Base-by-base conservation (phyloP, 2,888 invertebrate genomes). In the Tridacna crocea region DNA sequence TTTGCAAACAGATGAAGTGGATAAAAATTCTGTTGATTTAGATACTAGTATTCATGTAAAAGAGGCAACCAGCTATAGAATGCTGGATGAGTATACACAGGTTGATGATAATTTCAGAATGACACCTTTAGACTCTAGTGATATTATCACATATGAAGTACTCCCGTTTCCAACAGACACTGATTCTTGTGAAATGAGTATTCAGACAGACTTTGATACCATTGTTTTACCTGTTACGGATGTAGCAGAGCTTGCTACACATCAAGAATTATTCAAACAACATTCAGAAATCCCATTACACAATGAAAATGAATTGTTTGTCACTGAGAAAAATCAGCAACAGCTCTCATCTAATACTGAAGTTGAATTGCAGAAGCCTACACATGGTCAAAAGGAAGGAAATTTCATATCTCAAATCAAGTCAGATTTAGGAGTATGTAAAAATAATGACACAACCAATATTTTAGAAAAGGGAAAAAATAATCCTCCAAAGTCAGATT, bases 1-100 rank as follows among this genome's bases (percentile, higher is more conserved):
- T 60, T 77, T 85, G 12, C 89, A 91, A 72, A 90, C 90, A 27
- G 88, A 90, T 68, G 75, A 79, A 15, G 8, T 13, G 19, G 61
- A 17, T 19, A 55, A 72, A 48, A 19, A 3, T 46, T 6, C 6
- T 15, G 27, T 12, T 36, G 12, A 70, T n/a, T 19, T 26, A n/a
- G 55, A 58, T 26, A 55, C 19, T 22, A 15, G 8, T 73, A 4
- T 55, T 55, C 47, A 65, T 26, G 12, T 22, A 36, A 10, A 27
- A 47, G 8, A 27, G 17, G n/a, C 55, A 73, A 58, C 19, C 17
- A 22, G 24, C n/a, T 11, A 15, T 61, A 22, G 48, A n/a, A 55
- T 46, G 46, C 11, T 47, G 3, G 47, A 61, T 63, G 83, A 77
- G 66, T 74, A 61, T 15, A 84, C 84, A 22, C 84, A 84, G 58